These are phyloP conservation scores for Aphaenogaster rudis DNA, from an alignment of 1,140 invertebrate genomes.

Conservation along the genomic window DNA sequence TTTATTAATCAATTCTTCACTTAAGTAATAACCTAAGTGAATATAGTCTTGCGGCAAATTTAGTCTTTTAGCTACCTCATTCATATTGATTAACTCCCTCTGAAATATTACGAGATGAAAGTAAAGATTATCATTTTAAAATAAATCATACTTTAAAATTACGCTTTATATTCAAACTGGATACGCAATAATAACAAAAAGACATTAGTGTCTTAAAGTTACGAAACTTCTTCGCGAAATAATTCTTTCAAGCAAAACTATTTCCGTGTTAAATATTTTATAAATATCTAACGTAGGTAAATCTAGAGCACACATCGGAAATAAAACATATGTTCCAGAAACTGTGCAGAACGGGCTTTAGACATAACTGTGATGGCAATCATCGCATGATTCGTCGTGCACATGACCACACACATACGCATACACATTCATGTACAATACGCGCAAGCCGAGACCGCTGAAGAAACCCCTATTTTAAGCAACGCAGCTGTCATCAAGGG, in stretches of 20 bases:
- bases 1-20: slow-evolving; percentile 12
- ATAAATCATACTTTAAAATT: slow-evolving; percentile 6
- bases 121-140: slow-evolving; percentile 23
- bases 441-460: slow-evolving; percentile 41
- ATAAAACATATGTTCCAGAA: neutral
- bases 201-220: neutral
- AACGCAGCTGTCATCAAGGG: slow-evolving; percentile 67
- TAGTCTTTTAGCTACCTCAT: neutral
- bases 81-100: neutral
- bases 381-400: slow-evolving; percentile 48
- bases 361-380: slow-evolving; percentile 34
- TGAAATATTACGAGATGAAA: slow-evolving; percentile 16
- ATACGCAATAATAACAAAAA: neutral
- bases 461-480: slow-evolving; percentile 74
- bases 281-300: neutral
- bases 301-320: slow-evolving; percentile 19
- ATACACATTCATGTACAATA: slow-evolving; percentile 27
- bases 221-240: neutral
- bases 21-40: neutral
- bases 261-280: slow-evolving; percentile 17
- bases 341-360: neutral
- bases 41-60: neutral
- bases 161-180: neutral
- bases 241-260: neutral
- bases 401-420: neutral